A percentile compares a stretch with the other conserved stretches of the same genome.
These are phyloP conservation scores for Catharus ustulatus DNA, from an alignment of 2,797 vertebrate species.

Conservation along the genomic window DNA sequence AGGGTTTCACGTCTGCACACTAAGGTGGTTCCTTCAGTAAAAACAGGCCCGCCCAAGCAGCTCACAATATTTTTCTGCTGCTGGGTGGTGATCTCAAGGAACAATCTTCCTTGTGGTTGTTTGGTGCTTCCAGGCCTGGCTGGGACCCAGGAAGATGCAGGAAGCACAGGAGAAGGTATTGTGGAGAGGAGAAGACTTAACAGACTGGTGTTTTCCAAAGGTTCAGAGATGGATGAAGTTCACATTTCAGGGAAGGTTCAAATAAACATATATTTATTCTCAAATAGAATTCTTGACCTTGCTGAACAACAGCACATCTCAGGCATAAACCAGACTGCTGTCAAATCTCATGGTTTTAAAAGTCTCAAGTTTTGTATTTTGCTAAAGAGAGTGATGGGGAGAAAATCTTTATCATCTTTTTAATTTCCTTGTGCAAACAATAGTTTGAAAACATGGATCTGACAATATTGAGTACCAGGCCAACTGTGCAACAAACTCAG, in stretches of 20 bases:
- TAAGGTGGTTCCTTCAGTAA: background rate
- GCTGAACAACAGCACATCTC: background rate
- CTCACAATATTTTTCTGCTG: constrained; percentile 9
- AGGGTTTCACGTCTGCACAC: background rate
- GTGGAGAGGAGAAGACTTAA: background rate
- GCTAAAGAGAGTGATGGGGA: background rate
- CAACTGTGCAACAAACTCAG: background rate
- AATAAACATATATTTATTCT: background rate
- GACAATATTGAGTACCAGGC: background rate
- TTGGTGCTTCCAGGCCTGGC: constrained; percentile 37
- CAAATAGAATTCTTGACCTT: background rate
- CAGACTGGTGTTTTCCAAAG: background rate
- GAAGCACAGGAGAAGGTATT: background rate
- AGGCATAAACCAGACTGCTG: background rate
- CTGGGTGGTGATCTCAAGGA: constrained; percentile 48
- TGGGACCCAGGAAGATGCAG: background rate
- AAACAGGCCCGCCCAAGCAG: constrained; percentile 17
- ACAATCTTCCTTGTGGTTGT: constrained; percentile 33
- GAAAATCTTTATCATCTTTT: background rate
- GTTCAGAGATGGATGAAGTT: background rate
- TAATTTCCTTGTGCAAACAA: background rate
- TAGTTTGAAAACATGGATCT: background rate
- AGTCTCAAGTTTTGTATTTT: background rate
- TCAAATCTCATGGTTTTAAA: background rate
- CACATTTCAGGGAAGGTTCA: background rate